Percentiles rank a stretch among this genome's conserved stretches.
phyloP scores from a whole-genome alignment of 2,797 vertebrate genomes.

The Acanthopagrus latus region DNA sequence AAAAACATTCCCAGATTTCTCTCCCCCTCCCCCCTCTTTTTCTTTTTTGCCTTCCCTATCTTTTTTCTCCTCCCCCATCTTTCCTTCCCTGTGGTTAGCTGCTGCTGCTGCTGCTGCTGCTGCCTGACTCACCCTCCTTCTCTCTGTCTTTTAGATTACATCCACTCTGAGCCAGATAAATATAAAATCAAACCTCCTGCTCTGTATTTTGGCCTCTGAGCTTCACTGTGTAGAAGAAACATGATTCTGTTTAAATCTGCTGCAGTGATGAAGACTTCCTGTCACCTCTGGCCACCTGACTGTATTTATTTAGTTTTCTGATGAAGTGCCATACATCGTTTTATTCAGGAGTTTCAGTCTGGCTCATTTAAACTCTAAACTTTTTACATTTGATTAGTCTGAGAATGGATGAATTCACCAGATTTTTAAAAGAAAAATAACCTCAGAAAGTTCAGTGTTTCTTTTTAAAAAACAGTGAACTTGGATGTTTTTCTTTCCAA shows the following conservation, averaged over 20 bases:
- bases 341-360: no score
- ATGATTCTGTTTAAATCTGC: background rate
- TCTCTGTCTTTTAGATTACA: background rate
- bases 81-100: conserved; percentile 25
- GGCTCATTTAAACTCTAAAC: no score
- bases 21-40: background rate
- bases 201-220: background rate
- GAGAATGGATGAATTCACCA: no score
- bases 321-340: no score
- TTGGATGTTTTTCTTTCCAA: no score
- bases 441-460: no score
- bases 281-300: background rate
- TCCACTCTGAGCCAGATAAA: background rate
- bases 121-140: conserved; percentile 27
- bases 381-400: no score
- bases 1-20: conserved; percentile 46
- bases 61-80: conserved; percentile 31
- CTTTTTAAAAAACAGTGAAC: no score
- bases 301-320: no score
- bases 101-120: conserved; percentile 34
- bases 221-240: background rate
- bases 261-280: background rate
- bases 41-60: background rate
- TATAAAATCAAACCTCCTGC: background rate
- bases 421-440: no score